Conservation (phyloP, 2,888 invertebrate genomes). For the Andrena trimmerana region DNA sequence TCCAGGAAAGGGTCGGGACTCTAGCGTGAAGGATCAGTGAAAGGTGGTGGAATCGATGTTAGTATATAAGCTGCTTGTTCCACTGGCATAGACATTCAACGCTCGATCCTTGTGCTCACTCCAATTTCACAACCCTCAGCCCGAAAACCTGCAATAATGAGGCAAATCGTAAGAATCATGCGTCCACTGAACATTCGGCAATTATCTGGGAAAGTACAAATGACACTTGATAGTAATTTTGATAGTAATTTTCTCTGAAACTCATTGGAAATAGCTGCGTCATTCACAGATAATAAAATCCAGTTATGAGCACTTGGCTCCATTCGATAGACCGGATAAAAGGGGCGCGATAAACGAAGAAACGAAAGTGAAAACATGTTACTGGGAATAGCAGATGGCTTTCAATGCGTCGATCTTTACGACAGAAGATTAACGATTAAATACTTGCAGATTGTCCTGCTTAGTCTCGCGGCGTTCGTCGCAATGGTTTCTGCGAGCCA, state of each 20-base stretch:
- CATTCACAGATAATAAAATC: no score
- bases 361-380: conserved; percentile 10
- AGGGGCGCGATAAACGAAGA: conserved; percentile 1
- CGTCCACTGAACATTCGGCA: neutral
- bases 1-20: conserved; percentile 73
- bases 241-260: neutral
- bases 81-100: conserved; percentile 76
- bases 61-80: conserved; percentile 81
- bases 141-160: conserved; percentile 69
- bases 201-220: neutral
- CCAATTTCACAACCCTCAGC: conserved; percentile 44
- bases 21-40: conserved; percentile 75
- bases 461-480: conserved; percentile 65
- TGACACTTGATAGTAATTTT: neutral
- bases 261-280: no score
- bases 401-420: neutral
- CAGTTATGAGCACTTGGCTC: no score
- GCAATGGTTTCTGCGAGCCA: conserved; percentile 71
- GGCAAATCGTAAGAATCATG: conserved; percentile 76
- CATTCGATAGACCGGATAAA: no score
- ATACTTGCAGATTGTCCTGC: conserved; percentile 72
- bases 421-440: neutral
- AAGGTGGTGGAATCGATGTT: conserved; percentile 82
- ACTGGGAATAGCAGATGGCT: neutral
- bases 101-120: conserved; percentile 61